Conservation (phyloP, 2,888 invertebrate genomes). For the Metopia argyrocephala region DNA sequence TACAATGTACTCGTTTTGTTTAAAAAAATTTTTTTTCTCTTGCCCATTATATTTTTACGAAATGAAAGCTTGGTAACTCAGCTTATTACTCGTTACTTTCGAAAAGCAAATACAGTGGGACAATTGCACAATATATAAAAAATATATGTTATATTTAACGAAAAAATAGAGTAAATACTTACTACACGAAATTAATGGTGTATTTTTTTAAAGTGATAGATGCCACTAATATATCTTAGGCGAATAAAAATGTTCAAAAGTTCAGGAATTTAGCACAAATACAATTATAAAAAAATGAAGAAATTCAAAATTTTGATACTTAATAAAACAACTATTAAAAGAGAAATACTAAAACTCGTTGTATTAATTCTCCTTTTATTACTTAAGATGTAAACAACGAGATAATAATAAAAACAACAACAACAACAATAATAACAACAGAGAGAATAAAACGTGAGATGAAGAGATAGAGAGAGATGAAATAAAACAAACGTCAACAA, state of each 20-base stretch:
- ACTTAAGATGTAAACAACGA: conserved; percentile 5
- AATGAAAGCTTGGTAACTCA: not conserved
- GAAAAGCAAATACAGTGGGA: not conserved
- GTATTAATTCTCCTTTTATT: not conserved
- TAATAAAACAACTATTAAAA: conserved; percentile 32
- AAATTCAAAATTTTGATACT: not conserved
- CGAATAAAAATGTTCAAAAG: too few species aligned
- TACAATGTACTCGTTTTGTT: too few species aligned
- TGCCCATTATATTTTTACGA: not conserved
- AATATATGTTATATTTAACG: not conserved
- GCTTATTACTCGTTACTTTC: not conserved
- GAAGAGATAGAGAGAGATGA: not conserved
- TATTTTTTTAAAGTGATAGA: not conserved
- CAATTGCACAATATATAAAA: not conserved
- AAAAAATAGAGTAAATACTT: not conserved
- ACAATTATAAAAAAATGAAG: not conserved
- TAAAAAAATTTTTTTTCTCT: too few species aligned
- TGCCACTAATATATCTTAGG: too few species aligned
- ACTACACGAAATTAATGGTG: not conserved
- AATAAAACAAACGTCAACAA: conserved; percentile 51
- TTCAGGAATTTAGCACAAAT: too few species aligned
- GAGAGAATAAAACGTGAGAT: too few species aligned
- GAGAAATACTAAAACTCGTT: not conserved
- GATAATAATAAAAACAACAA: conserved; percentile 24
- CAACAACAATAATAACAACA: conserved; percentile 38